These are phyloP conservation scores for Ivindomyrus marchei DNA, from an alignment of 2,113 vertebrate species.

Conservation along the genomic window DNA sequence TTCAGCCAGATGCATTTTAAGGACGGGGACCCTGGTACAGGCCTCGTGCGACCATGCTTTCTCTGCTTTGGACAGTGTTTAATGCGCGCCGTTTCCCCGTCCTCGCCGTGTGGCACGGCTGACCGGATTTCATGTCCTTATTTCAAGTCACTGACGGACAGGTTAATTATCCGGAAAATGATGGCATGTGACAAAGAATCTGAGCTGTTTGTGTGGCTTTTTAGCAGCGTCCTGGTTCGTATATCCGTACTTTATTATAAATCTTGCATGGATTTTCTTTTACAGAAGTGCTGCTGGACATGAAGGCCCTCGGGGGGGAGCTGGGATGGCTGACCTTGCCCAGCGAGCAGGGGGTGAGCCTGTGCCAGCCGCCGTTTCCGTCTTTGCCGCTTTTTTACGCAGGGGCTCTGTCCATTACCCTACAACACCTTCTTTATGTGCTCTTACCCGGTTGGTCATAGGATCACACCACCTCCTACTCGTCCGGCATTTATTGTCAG, in stretches of 20 bases:
- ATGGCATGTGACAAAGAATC: not conserved
- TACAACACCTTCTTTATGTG: not conserved
- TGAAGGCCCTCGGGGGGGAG: slow-evolving; percentile 78
- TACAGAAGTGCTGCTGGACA: slow-evolving; percentile 85
- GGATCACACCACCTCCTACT: not conserved
- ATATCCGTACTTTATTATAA: not conserved
- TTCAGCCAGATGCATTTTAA: not conserved
- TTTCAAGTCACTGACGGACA: not conserved
- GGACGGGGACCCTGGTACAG: not conserved
- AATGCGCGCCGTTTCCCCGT: not conserved
- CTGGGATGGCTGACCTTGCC: slow-evolving; percentile 86
- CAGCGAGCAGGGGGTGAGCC: slow-evolving; percentile 80
- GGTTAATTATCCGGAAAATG: not conserved
- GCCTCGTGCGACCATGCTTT: not conserved
- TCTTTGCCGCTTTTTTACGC: no score
- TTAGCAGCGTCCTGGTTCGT: not conserved
- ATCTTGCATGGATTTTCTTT: slow-evolving; percentile 20
- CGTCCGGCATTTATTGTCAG: not conserved
- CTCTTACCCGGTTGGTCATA: not conserved
- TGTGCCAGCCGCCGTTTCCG: slow-evolving; percentile 23
- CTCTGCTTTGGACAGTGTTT: not conserved
- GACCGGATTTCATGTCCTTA: not conserved
- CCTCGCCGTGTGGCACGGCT: not conserved
- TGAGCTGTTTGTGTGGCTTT: not conserved
- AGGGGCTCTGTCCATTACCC: not conserved